Percentiles rank a stretch among this genome's conserved stretches.
Evolutionary conservation across 2,888 invertebrate species (phyloP).

Genomic region (Eudemis profundana): DNA sequence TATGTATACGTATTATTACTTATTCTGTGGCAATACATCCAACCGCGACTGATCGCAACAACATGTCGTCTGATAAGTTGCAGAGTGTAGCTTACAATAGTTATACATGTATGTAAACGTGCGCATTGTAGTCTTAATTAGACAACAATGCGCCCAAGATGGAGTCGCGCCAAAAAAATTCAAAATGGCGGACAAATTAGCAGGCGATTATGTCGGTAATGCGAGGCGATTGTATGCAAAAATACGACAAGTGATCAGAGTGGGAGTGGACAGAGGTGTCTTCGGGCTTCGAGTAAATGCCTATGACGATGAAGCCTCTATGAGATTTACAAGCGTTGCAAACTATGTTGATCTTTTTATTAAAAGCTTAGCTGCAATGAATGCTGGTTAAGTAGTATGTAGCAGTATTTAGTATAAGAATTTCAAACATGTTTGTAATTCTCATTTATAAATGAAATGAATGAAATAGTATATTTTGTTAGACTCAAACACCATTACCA

Average conservation of each 20-base stretch:
- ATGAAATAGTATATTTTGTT: too few species aligned
- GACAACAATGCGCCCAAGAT: conserved; percentile 36
- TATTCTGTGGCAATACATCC: too few species aligned
- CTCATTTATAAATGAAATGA: too few species aligned
- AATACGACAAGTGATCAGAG: conserved; percentile 13
- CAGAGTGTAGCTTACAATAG: background rate
- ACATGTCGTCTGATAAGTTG: too few species aligned
- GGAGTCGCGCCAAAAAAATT: conserved; percentile 35
- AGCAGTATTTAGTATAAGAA: too few species aligned
- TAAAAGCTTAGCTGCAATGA: too few species aligned
- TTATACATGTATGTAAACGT: background rate
- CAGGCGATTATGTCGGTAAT: conserved; percentile 41
- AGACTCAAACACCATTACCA: too few species aligned
- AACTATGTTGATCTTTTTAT: too few species aligned
- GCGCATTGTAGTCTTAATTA: conserved; percentile 40
- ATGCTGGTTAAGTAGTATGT: too few species aligned
- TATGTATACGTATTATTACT: too few species aligned
- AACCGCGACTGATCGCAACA: too few species aligned
- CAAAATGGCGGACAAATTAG: conserved; percentile 42
- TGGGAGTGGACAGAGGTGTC: background rate
- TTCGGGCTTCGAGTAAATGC: conserved; percentile 1
- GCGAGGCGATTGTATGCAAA: conserved; percentile 39
- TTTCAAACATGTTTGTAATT: too few species aligned
- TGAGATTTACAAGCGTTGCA: background rate
- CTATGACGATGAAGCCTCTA: background rate